Conservation (phyloP, 2,888 invertebrate species). For the Drosophila emarginata region DNA sequence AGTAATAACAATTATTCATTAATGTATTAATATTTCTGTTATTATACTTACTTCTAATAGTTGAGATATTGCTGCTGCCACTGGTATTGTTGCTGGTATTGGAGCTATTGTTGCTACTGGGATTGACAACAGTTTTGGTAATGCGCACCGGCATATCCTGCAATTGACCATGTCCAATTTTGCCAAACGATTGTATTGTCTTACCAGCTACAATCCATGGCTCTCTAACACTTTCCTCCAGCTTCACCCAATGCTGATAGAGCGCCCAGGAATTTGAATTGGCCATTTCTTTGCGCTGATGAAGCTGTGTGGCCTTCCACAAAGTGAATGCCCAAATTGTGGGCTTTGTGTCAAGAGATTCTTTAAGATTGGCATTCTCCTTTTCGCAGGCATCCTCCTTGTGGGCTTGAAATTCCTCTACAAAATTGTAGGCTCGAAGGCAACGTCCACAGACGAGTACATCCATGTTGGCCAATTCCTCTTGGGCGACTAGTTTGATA, state of each 20-base stretch:
- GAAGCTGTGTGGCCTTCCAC: conserved; percentile 88
- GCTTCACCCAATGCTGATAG: conserved; percentile 92
- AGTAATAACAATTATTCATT: too few relatives aligned
- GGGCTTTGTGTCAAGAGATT: conserved; percentile 89
- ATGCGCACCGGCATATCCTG: conserved; percentile 83
- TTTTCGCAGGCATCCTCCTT: conserved; percentile 82
- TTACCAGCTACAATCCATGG: conserved; percentile 92
- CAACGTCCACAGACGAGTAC: conserved; percentile 93
- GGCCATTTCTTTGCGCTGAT: conserved; percentile 78
- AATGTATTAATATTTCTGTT: background rate
- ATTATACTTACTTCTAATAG: conserved; percentile 70
- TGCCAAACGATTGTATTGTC: conserved; percentile 89
- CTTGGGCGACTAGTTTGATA: conserved; percentile 86
- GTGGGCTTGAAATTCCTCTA: conserved; percentile 91
- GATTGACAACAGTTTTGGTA: conserved; percentile 82
- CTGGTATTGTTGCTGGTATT: conserved; percentile 54
- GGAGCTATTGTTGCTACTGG: conserved; percentile 54
- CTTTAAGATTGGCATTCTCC: conserved; percentile 83
- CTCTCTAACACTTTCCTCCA: conserved; percentile 88
- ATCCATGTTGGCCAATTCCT: conserved; percentile 89
- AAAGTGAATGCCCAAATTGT: conserved; percentile 93
- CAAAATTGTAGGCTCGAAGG: conserved; percentile 90
- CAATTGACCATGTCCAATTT: conserved; percentile 83
- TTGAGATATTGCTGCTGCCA: conserved; percentile 41
- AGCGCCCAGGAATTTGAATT: conserved; percentile 88